A percentile compares a stretch with the other conserved stretches of the same genome.
These are phyloP conservation scores for Daboia siamensis DNA, from an alignment of 2,113 vertebrate genomes.

Conservation along the genomic window DNA sequence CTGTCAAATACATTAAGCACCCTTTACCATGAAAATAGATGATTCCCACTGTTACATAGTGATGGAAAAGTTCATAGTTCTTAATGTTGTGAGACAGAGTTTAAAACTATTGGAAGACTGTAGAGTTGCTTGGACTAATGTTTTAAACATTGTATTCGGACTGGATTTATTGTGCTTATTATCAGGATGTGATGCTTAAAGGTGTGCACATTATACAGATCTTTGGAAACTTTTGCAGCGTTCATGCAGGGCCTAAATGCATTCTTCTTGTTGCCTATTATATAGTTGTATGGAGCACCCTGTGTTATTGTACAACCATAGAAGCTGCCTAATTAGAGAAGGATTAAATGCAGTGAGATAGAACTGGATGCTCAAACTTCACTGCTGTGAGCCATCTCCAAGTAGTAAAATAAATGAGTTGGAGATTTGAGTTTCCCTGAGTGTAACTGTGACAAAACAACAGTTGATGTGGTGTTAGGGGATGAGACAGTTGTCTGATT, in stretches of 20 bases:
- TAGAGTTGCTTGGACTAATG: conserved; percentile 5
- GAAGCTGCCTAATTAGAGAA: neutral
- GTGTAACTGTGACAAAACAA: neutral
- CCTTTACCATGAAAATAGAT: neutral
- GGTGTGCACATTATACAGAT: neutral
- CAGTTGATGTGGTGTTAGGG: neutral
- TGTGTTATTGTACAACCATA: neutral
- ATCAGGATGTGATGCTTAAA: neutral
- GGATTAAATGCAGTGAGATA: neutral
- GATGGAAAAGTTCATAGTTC: conserved; percentile 10
- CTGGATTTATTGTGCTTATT: neutral
- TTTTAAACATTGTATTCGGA: conserved; percentile 12
- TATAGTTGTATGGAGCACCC: neutral
- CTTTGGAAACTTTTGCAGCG: neutral
- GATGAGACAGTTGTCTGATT: neutral
- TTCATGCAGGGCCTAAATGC: neutral
- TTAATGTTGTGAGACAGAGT: conserved; percentile 4
- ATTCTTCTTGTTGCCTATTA: neutral
- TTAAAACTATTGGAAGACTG: conserved; percentile 15
- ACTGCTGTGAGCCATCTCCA: neutral
- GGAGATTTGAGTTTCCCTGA: neutral
- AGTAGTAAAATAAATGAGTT: conserved; percentile 11
- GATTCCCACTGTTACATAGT: neutral
- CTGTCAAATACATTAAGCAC: conserved; percentile 18
- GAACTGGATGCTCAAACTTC: conserved; percentile 2